A percentile compares a stretch with the other conserved stretches of the same genome.
These are phyloP conservation scores for Romanogobio albipinnatus DNA, from an alignment of 2,113 vertebrate genomes.

Conservation along the genomic window DNA sequence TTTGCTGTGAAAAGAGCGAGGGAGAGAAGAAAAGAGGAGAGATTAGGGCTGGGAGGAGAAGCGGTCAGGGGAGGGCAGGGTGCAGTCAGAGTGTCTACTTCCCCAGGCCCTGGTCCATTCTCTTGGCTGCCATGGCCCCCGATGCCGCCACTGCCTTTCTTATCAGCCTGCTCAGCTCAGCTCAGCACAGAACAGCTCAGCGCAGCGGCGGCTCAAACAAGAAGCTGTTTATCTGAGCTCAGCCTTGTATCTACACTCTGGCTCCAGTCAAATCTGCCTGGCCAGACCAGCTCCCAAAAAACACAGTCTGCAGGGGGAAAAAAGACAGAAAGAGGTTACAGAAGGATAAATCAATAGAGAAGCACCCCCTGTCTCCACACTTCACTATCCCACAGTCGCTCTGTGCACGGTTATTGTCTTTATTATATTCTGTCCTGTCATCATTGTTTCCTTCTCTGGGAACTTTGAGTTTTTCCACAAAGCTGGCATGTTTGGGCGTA, in stretches of 20 bases:
- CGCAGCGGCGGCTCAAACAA: slow-evolving; percentile 78
- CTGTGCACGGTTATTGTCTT: neutral
- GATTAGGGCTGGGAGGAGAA: slow-evolving; percentile 77
- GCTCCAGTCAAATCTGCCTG: slow-evolving; percentile 85
- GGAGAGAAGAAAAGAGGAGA: slow-evolving; percentile 69
- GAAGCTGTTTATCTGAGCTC: slow-evolving; percentile 86
- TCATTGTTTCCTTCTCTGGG: slow-evolving; percentile 2
- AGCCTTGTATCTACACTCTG: slow-evolving; percentile 79
- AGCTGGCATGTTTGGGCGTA: neutral
- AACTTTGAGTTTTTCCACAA: slow-evolving; percentile 7
- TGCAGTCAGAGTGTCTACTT: slow-evolving; percentile 88
- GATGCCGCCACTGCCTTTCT: slow-evolving; percentile 71
- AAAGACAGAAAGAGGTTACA: slow-evolving; percentile 30
- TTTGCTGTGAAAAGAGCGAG: slow-evolving; percentile 69
- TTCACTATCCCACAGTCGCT: slow-evolving; percentile 9
- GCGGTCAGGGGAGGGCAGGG: slow-evolving; percentile 54
- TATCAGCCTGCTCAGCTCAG: slow-evolving; percentile 88
- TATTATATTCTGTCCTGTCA: slow-evolving; percentile 8
- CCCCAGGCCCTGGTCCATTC: slow-evolving; percentile 76
- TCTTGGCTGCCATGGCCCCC: slow-evolving; percentile 80
- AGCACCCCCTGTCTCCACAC: slow-evolving; percentile 41
- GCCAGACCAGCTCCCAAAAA: slow-evolving; percentile 75
- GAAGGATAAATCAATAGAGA: slow-evolving; percentile 53
- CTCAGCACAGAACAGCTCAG: slow-evolving; percentile 76
- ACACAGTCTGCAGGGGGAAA: slow-evolving; percentile 70